Conservation (phyloP, 92 coral and sea anemone genomes). For the Epizoanthus stellaris region DNA sequence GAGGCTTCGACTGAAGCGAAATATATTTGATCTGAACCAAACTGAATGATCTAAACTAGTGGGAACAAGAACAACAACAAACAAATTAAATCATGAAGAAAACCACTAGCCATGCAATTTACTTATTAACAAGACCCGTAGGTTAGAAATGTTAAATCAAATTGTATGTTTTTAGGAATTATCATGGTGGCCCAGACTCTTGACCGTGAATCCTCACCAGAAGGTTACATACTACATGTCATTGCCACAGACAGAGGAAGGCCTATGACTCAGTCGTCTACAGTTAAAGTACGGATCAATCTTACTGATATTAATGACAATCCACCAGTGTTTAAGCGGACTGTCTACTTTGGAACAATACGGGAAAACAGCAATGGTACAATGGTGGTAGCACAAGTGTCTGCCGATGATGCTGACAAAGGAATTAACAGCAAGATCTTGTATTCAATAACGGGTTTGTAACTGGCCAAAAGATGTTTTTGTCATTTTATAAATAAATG, state of each 20-base stretch:
- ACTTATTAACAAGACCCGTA: no score
- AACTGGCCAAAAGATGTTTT: no score
- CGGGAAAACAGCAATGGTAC: conserved; percentile 43
- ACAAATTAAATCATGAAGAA: no score
- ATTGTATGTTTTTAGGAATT: conserved; percentile 28
- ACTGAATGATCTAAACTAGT: no score
- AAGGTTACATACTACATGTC: conserved; percentile 54
- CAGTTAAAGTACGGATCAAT: conserved; percentile 52
- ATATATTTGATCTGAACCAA: no score
- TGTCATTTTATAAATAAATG: no score
- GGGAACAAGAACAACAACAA: no score
- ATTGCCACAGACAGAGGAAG: conserved; percentile 65
- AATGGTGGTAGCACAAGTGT: conserved; percentile 32
- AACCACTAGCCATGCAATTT: no score
- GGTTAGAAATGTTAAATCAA: not conserved
- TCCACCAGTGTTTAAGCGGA: conserved; percentile 58
- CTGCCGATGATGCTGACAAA: conserved; percentile 60
- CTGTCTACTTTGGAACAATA: conserved; percentile 40
- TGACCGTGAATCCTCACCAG: conserved; percentile 59
- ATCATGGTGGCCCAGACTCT: conserved; percentile 30
- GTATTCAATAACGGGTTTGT: conserved; percentile 70
- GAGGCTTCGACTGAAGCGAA: no score
- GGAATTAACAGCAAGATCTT: conserved; percentile 53
- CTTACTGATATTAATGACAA: conserved; percentile 86
- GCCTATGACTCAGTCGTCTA: conserved; percentile 52